phyloP scores from a whole-genome alignment of 2,113 vertebrate genomes.

The Cacatua alba region DNA sequence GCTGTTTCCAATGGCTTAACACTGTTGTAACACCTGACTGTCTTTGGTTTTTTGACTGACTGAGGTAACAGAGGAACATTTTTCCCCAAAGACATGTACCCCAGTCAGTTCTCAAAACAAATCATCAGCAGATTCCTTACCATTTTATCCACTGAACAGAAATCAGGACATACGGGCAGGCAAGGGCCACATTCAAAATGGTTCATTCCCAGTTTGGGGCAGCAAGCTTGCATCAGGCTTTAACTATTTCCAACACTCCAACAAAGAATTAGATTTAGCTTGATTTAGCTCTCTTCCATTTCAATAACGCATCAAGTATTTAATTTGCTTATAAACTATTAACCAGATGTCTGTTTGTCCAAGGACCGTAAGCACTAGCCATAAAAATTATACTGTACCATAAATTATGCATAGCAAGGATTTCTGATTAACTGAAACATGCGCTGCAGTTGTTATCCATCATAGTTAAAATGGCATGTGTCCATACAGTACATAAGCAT shows the following conservation, averaged over 20 bases:
- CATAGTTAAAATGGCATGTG: neutral
- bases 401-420: constrained; percentile 29
- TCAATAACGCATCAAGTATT: constrained; percentile 22
- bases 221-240: neutral
- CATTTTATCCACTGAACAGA: neutral
- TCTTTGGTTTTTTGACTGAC: neutral
- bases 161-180: neutral
- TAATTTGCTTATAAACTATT: constrained; percentile 50
- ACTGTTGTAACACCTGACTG: neutral
- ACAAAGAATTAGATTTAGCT: neutral
- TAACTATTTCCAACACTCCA: neutral
- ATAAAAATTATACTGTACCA: constrained; percentile 11
- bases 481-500: neutral
- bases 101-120: neutral
- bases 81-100: neutral
- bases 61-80: neutral
- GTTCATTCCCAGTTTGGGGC: neutral
- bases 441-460: neutral
- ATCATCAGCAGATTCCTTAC: neutral
- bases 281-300: neutral
- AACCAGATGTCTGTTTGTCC: constrained; percentile 41
- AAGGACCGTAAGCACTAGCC: neutral
- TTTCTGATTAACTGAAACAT: constrained; percentile 14
- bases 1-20: neutral
- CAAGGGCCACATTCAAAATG: neutral